A percentile compares a stretch with the other conserved stretches of the same genome.
Evolutionary conservation across 2,888 invertebrate species (phyloP).

Genomic region (Melolontha melolontha): DNA sequence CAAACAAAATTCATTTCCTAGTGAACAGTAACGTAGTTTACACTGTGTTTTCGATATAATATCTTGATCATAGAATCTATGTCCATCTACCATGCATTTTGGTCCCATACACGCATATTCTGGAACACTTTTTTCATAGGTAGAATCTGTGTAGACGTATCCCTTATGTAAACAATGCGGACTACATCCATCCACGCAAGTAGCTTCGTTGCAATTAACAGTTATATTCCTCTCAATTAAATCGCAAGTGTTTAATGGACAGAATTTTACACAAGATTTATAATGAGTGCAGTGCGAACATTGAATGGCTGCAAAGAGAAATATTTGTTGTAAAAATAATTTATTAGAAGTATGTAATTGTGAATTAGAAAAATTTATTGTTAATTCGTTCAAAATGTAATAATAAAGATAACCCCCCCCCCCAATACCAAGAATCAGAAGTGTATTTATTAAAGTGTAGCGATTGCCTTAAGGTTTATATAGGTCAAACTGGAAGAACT

Average conservation of each 20-base stretch:
- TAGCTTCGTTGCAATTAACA: constrained; percentile 3
- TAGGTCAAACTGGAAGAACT: no score
- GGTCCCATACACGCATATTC: not conserved
- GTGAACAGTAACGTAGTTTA: not conserved
- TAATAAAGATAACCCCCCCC: no score
- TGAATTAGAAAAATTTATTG: not conserved
- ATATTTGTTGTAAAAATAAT: no score
- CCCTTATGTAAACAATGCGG: not conserved
- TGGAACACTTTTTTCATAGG: not conserved
- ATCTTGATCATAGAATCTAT: constrained; percentile 10
- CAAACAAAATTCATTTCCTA: no score
- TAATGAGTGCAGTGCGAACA: constrained; percentile 5
- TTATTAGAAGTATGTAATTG: not conserved
- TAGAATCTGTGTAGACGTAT: constrained; percentile 6
- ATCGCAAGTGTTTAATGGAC: constrained; percentile 20
- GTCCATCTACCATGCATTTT: not conserved
- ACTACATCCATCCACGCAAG: constrained; percentile 13
- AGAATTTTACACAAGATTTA: not conserved
- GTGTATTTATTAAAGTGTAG: no score
- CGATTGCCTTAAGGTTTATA: no score
- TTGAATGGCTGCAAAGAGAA: constrained; percentile 8
- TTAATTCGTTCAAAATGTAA: no score
- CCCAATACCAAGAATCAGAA: no score
- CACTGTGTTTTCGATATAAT: not conserved
- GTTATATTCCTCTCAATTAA: not conserved